Conservation (phyloP, 1,140 invertebrate genomes). For the Orussus abietinus region DNA sequence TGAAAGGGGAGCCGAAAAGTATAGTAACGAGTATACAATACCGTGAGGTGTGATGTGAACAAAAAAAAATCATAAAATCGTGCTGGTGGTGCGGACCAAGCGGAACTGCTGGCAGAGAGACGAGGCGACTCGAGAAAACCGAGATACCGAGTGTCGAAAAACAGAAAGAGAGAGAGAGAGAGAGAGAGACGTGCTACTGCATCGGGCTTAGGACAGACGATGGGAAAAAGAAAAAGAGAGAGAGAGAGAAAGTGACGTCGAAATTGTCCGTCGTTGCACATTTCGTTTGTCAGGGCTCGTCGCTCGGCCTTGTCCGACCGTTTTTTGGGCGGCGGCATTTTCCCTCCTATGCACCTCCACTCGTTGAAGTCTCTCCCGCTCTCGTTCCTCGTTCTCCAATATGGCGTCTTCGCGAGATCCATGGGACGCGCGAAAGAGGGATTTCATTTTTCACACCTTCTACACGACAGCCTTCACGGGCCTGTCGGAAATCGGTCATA, state of each 20-base stretch:
- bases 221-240: slow-evolving; percentile 3
- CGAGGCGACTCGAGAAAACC: slow-evolving; percentile 12
- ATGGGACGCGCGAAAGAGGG: too few relatives aligned
- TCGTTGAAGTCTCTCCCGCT: slow-evolving; percentile 1
- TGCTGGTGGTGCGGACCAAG: slow-evolving; percentile 52
- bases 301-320: too few relatives aligned
- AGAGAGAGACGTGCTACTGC: neutral
- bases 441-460: too few relatives aligned
- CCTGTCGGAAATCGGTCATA: too few relatives aligned
- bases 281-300: too few relatives aligned
- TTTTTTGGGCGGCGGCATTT: too few relatives aligned
- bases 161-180: slow-evolving; percentile 10
- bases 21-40: slow-evolving; percentile 39
- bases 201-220: neutral
- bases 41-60: too few relatives aligned
- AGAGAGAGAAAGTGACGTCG: slow-evolving; percentile 9
- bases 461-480: too few relatives aligned
- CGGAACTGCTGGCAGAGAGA: slow-evolving; percentile 14
- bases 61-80: slow-evolving; percentile 40
- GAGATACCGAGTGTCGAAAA: slow-evolving; percentile 4
- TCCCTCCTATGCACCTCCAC: slow-evolving; percentile 1
- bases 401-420: too few relatives aligned
- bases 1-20: slow-evolving; percentile 33
- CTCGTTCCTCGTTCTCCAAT: too few relatives aligned
- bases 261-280: too few relatives aligned